These are phyloP conservation scores for Anniella stebbinsi DNA, from an alignment of 2,797 vertebrate genomes.

Conservation along the genomic window DNA sequence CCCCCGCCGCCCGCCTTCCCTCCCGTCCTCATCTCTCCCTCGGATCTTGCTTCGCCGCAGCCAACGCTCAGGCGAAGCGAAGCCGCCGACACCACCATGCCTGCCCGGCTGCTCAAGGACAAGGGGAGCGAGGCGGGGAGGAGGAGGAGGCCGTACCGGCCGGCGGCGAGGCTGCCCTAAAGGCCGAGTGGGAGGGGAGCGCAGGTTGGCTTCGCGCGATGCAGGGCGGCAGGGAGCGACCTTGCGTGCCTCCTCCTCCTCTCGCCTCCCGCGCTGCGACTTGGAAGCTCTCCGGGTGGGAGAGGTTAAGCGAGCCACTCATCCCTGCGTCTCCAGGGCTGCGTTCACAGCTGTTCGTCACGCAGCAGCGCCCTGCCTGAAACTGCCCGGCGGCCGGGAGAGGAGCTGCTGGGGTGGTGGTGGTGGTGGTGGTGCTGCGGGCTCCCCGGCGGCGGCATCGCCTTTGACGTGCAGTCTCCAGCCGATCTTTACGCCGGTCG, in stretches of 20 bases:
- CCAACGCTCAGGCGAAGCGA: conserved; percentile 50
- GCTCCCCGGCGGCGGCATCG: background rate
- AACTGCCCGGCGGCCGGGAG: conserved; percentile 38
- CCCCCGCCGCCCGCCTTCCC: no score
- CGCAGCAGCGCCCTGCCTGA: conserved; percentile 69
- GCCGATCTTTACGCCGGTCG: background rate
- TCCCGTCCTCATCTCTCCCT: conserved; percentile 49
- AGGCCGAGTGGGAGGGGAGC: background rate
- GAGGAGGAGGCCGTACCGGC: background rate
- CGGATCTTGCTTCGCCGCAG: conserved; percentile 43
- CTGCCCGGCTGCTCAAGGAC: conserved; percentile 46
- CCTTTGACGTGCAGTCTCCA: background rate
- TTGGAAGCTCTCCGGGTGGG: conserved; percentile 7
- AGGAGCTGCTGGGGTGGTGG: background rate
- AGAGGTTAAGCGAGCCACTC: conserved; percentile 43
- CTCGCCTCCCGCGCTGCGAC: conserved; percentile 27
- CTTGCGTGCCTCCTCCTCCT: conserved; percentile 28
- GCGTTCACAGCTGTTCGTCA: conserved; percentile 72
- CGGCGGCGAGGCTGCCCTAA: background rate
- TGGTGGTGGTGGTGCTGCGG: no score
- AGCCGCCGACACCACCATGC: conserved; percentile 24
- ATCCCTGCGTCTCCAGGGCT: conserved; percentile 59
- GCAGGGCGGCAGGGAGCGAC: background rate
- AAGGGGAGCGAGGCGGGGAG: background rate
- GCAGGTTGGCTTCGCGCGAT: background rate